Conservation (phyloP, 23 tunicate genomes). For the Halocynthia aurantium region DNA sequence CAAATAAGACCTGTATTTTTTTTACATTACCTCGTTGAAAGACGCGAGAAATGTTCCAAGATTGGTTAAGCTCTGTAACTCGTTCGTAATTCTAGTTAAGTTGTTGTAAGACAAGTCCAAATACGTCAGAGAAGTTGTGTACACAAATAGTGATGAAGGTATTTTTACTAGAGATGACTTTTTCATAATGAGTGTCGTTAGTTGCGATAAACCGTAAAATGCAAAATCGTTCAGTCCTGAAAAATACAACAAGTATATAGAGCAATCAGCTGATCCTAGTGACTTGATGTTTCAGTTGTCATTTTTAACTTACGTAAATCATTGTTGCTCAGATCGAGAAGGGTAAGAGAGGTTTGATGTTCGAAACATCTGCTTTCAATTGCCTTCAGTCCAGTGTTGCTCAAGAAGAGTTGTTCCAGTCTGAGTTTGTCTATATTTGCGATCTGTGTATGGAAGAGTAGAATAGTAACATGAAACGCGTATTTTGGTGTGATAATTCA, state of each 20-base stretch:
- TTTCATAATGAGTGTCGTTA: not conserved
- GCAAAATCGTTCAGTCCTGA: constrained; percentile 4
- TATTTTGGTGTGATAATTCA: no score
- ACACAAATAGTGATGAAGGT: constrained; percentile 1
- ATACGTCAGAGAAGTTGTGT: constrained; percentile 4
- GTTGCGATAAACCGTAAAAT: constrained; percentile 8
- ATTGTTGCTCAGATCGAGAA: constrained; percentile 58
- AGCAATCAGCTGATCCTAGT: no score
- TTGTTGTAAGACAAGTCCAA: constrained; percentile 5
- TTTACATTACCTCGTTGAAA: not conserved
- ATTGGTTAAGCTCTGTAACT: not conserved
- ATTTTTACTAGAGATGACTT: constrained; percentile 5
- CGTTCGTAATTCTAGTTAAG: not conserved
- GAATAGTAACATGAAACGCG: not conserved
- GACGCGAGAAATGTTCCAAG: not conserved
- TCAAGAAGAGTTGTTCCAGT: constrained; percentile 22
- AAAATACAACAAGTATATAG: not conserved
- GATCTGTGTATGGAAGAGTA: constrained; percentile 14
- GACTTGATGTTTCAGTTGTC: no score
- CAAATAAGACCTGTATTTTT: no score
- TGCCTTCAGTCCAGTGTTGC: constrained; percentile 29
- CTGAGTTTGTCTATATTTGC: constrained; percentile 8
- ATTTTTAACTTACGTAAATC: not conserved
- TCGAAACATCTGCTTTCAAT: constrained; percentile 49
- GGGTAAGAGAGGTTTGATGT: not conserved